A percentile compares a stretch with the other conserved stretches of the same genome.
Evolutionary conservation across 2,113 vertebrate species (phyloP).

Genomic region (Odontophorus gujanensis): DNA sequence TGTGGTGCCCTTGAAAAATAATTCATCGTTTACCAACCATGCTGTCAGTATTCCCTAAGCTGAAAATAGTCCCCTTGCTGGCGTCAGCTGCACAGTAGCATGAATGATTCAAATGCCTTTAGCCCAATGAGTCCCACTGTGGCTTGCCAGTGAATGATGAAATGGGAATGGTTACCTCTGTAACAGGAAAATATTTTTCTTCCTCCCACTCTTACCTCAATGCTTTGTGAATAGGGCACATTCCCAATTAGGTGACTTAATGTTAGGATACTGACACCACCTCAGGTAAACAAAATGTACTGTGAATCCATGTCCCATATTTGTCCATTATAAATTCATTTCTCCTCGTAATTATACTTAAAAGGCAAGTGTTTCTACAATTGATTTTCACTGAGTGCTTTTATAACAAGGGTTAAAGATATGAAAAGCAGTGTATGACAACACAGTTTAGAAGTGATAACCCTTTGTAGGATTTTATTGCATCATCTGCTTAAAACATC

Average conservation of each 20-base stretch:
- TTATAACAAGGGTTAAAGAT: neutral
- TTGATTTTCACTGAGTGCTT: neutral
- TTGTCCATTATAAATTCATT: neutral
- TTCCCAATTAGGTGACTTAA: neutral
- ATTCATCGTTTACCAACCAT: slow-evolving; percentile 9
- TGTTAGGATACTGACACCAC: neutral
- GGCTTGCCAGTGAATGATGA: slow-evolving; percentile 10
- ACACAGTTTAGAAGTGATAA: neutral
- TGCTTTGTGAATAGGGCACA: neutral
- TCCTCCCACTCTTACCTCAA: slow-evolving; percentile 10
- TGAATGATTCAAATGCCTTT: slow-evolving; percentile 28
- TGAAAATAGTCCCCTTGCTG: neutral
- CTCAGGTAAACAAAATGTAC: neutral
- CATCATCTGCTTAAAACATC: neutral
- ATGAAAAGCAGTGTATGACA: neutral
- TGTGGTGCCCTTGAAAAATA: slow-evolving; percentile 20
- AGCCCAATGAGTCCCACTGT: neutral
- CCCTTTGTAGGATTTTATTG: neutral
- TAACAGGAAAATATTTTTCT: slow-evolving; percentile 33
- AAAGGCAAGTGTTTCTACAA: neutral
- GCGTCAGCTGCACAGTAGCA: neutral
- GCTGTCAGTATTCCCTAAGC: slow-evolving; percentile 16
- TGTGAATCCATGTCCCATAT: neutral
- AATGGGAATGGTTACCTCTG: slow-evolving; percentile 9
- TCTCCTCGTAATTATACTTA: neutral